Evolutionary conservation across 2,113 vertebrate species (phyloP).

Genomic region (Hippocampus zosterae): DNA sequence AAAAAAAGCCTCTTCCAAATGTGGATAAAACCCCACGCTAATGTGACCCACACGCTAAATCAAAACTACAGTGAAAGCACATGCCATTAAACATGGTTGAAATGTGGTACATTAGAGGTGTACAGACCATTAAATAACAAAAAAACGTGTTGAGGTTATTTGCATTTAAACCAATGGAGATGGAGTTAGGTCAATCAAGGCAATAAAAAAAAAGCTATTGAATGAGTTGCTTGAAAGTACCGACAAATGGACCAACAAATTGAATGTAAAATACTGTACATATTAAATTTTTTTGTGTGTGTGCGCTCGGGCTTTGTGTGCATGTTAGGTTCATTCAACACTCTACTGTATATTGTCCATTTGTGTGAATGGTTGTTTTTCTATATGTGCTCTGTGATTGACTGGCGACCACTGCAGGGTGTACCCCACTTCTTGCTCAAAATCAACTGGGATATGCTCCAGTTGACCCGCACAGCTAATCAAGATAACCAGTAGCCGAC

Average conservation of each 20-base stretch:
- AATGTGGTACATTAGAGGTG: background rate
- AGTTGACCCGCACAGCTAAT: too few species aligned
- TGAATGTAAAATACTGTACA: too few species aligned
- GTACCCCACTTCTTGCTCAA: too few species aligned
- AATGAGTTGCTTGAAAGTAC: background rate
- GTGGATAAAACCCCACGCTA: background rate
- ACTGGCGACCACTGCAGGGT: too few species aligned
- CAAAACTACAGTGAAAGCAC: background rate
- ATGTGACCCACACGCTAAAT: background rate
- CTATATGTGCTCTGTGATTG: too few species aligned
- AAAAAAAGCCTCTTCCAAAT: background rate
- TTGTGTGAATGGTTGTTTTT: too few species aligned
- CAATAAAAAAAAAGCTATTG: background rate
- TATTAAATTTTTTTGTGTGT: too few species aligned
- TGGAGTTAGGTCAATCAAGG: too few species aligned
- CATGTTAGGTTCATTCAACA: background rate
- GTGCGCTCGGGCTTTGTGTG: background rate
- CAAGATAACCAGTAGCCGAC: too few species aligned
- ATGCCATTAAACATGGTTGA: background rate
- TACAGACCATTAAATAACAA: background rate
- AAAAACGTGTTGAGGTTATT: background rate
- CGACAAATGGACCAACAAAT: too few species aligned
- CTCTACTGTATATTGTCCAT: too few species aligned
- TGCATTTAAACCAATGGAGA: background rate
- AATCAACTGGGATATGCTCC: too few species aligned